phyloP scores from a whole-genome alignment of 2,797 vertebrate genomes.

The Myiotriccus ornatus region DNA sequence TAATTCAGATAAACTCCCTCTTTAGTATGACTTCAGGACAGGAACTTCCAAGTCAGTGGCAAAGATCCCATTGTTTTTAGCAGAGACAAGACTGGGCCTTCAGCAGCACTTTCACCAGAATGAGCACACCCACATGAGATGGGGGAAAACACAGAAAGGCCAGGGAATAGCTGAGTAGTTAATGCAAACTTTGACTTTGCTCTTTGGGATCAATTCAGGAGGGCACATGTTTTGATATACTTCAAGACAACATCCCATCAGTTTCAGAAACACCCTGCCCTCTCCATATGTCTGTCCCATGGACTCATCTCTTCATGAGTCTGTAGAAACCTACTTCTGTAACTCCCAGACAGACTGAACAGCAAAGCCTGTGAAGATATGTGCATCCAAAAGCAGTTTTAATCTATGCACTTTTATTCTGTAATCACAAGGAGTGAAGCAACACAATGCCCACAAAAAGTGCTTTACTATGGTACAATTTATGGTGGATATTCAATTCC shows the following conservation, averaged over 20 bases:
- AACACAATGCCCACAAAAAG: conserved; percentile 22
- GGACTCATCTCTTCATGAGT: background rate
- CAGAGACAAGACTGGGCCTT: background rate
- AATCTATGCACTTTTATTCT: conserved; percentile 14
- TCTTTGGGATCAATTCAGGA: background rate
- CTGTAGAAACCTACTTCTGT: background rate
- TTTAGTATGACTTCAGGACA: background rate
- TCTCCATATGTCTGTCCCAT: background rate
- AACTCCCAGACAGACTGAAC: background rate
- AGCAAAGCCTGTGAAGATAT: background rate
- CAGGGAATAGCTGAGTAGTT: background rate
- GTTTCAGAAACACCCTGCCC: background rate
- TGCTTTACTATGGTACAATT: conserved; percentile 40
- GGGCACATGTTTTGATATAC: background rate
- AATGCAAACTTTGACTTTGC: background rate
- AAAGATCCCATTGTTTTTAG: background rate
- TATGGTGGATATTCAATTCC: conserved; percentile 34
- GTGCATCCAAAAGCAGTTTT: background rate
- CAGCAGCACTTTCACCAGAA: background rate
- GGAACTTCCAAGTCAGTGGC: background rate
- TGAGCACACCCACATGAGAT: background rate
- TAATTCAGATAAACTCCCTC: background rate
- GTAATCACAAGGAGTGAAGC: conserved; percentile 26
- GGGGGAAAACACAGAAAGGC: background rate
- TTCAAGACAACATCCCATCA: background rate